phyloP scores from a whole-genome alignment of 1,140 invertebrate species.

The Nebria ingens region DNA sequence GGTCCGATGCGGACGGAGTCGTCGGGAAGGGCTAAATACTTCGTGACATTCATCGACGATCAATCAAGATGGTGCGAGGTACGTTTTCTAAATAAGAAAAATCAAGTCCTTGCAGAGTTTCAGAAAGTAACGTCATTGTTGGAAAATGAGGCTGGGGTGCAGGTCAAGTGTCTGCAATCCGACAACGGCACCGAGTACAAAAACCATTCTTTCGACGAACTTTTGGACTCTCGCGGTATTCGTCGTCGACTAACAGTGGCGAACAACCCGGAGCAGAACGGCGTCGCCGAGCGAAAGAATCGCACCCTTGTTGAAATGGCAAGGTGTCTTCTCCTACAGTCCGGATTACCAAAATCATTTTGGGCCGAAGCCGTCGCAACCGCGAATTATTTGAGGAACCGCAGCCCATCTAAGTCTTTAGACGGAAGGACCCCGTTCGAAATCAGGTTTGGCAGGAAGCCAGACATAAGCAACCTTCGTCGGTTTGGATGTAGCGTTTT shows the following conservation, averaged over 20 bases:
- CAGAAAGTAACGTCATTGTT: slow-evolving; percentile 26
- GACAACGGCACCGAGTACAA: slow-evolving; percentile 37
- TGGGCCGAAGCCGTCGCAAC: slow-evolving; percentile 32
- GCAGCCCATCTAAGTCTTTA: slow-evolving; percentile 21
- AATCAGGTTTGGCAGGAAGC: slow-evolving; percentile 24
- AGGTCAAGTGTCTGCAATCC: slow-evolving; percentile 27
- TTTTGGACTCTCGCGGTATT: slow-evolving; percentile 16
- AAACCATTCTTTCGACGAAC: slow-evolving; percentile 25
- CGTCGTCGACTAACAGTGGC: slow-evolving; percentile 20
- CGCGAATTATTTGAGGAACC: slow-evolving; percentile 29
- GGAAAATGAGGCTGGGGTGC: slow-evolving; percentile 26
- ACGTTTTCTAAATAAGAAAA: slow-evolving; percentile 34
- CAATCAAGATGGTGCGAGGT: slow-evolving; percentile 31
- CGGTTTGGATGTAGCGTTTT: slow-evolving; percentile 5
- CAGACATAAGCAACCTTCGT: slow-evolving; percentile 9
- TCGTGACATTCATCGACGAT: slow-evolving; percentile 38
- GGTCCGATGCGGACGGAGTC: slow-evolving; percentile 33
- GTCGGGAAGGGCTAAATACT: slow-evolving; percentile 30
- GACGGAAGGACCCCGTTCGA: slow-evolving; percentile 25
- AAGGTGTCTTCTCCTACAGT: slow-evolving; percentile 22
- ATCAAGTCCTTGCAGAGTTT: slow-evolving; percentile 29
- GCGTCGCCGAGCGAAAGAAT: slow-evolving; percentile 23
- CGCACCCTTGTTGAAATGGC: too few relatives aligned
- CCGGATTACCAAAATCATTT: slow-evolving; percentile 14
- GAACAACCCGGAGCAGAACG: slow-evolving; percentile 36